Conservation (phyloP, 37 sponge, comb jelly and placozoan species). For the Chondrilla cf. caribensis region DNA sequence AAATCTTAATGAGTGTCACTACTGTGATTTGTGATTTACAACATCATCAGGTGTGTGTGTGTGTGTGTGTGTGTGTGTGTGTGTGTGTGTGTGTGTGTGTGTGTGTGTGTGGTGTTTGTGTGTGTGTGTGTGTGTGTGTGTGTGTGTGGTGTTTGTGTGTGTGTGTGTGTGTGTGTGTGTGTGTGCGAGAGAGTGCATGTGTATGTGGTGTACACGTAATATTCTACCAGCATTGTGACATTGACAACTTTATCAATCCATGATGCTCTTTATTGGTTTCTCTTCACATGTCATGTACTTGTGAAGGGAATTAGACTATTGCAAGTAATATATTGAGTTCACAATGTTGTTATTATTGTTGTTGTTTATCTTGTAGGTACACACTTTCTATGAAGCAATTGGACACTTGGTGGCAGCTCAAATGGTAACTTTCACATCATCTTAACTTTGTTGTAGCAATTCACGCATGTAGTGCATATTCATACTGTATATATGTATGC, state of each 20-base stretch:
- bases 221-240: no score
- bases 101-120: background rate
- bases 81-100: background rate
- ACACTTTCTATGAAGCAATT: constrained; percentile 99
- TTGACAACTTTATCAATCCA: no score
- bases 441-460: no score
- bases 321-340: no score
- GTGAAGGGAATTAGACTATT: no score
- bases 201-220: no score
- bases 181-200: background rate
- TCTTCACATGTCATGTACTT: no score
- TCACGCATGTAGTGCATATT: no score
- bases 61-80: background rate
- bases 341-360: no score
- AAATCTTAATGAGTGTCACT: constrained; percentile 90
- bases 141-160: background rate
- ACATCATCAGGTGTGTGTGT: constrained; percentile 82
- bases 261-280: no score
- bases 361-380: constrained; percentile 44
- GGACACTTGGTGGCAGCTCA: constrained; percentile 99
- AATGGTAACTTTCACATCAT: constrained; percentile 67
- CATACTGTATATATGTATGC: background rate
- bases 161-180: background rate
- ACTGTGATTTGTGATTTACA: constrained; percentile 96
- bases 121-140: background rate